Conservation (phyloP, 1,140 invertebrate species). For the Drosophila athabasca region DNA sequence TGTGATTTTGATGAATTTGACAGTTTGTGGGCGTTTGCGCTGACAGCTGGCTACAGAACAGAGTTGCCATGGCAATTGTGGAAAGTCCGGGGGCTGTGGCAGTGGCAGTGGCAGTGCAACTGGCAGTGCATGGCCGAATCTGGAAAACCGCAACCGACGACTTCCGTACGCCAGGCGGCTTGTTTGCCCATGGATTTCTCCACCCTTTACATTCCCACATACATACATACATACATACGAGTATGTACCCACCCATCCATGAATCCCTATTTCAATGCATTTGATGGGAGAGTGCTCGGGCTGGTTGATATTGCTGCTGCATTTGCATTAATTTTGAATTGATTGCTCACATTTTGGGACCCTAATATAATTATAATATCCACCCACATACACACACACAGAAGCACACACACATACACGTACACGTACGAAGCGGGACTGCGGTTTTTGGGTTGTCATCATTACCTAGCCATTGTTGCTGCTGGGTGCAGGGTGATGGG, state of each 20-base stretch:
- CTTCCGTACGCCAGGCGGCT: constrained; percentile 75
- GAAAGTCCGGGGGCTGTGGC: neutral
- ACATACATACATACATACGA: too few species aligned
- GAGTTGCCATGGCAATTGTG: constrained; percentile 65
- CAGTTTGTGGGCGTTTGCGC: constrained; percentile 82
- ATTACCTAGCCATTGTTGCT: constrained; percentile 72
- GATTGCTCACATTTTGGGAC: constrained; percentile 78
- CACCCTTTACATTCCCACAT: constrained; percentile 1
- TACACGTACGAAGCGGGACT: constrained; percentile 20
- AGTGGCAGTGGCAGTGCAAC: neutral
- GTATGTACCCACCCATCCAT: too few species aligned
- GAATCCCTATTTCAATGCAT: constrained; percentile 9
- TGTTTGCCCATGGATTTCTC: constrained; percentile 53
- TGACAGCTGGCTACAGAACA: constrained; percentile 72
- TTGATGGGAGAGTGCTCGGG: neutral
- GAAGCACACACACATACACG: constrained; percentile 25
- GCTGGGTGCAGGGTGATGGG: constrained; percentile 9
- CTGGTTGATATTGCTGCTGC: constrained; percentile 67
- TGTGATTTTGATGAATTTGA: constrained; percentile 83
- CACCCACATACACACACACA: constrained; percentile 7
- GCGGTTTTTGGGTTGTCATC: constrained; percentile 77
- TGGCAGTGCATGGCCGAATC: constrained; percentile 46
- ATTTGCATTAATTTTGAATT: constrained; percentile 82
- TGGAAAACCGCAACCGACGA: constrained; percentile 77
- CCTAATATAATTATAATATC: constrained; percentile 81